Evolutionary conservation across 2,888 invertebrate species (phyloP).

Genomic region (Ornithoptera alexandrae): DNA sequence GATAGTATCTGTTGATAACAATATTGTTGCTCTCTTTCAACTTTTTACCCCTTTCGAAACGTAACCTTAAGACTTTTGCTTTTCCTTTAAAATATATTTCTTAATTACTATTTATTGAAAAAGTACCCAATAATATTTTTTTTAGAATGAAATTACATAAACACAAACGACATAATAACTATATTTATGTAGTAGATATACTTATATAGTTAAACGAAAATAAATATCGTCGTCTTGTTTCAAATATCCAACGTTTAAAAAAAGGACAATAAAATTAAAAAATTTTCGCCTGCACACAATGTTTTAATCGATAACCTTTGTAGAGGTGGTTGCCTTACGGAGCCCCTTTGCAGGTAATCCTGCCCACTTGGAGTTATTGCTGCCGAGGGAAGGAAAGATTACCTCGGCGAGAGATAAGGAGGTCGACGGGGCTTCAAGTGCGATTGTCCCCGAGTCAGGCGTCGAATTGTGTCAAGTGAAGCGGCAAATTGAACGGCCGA

Average conservation of each 20-base stretch:
- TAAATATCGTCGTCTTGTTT: not conserved
- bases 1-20: conserved; percentile 20
- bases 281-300: conserved; percentile 65
- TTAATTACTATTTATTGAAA: too few species aligned
- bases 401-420: conserved; percentile 80
- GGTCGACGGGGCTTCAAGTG: conserved; percentile 78
- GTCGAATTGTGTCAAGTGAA: conserved; percentile 81
- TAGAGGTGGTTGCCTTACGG: conserved; percentile 73
- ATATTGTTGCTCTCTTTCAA: conserved; percentile 28
- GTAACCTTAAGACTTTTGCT: too few species aligned
- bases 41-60: not conserved
- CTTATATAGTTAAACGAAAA: not conserved
- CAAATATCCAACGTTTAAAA: conserved; percentile 34
- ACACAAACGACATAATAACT: not conserved
- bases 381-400: conserved; percentile 80
- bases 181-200: not conserved
- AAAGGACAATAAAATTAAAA: conserved; percentile 55
- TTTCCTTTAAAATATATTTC: too few species aligned
- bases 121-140: not conserved
- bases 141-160: not conserved
- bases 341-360: conserved; percentile 79
- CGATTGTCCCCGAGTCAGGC: conserved; percentile 80
- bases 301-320: conserved; percentile 77
- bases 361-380: conserved; percentile 80
- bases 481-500: conserved; percentile 80